Evolutionary conservation across 2,888 invertebrate species (phyloP).

Genomic region (Entomobrya multifasciata): DNA sequence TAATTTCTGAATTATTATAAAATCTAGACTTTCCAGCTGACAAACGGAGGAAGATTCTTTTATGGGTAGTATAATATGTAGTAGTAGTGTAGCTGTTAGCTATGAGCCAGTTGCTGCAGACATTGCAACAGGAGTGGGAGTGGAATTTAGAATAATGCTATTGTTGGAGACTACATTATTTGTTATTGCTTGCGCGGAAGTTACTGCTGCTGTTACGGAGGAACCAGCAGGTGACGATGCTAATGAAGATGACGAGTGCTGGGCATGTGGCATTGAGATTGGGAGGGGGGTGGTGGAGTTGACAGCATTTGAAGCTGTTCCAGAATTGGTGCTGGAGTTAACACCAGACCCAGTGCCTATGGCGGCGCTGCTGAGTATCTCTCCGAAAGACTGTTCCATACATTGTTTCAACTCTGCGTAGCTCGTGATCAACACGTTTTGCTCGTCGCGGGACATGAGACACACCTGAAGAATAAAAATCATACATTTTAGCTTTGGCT

Average conservation of each 20-base stretch:
- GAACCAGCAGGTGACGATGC: background rate
- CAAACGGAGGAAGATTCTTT: background rate
- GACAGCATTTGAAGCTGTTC: background rate
- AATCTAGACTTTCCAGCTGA: background rate
- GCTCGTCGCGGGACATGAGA: conserved; percentile 97
- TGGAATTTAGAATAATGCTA: conserved; percentile 31
- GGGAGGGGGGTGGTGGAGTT: background rate
- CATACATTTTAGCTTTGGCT: too few species aligned
- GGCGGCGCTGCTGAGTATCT: conserved; percentile 84
- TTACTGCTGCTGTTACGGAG: conserved; percentile 18
- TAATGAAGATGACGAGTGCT: background rate
- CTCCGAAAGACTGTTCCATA: conserved; percentile 94
- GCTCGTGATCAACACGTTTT: conserved; percentile 96
- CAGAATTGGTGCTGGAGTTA: too few species aligned
- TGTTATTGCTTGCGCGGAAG: conserved; percentile 47
- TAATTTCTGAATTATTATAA: background rate
- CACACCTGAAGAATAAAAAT: conserved; percentile 86
- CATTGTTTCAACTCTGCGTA: conserved; percentile 97
- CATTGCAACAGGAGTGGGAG: conserved; percentile 15
- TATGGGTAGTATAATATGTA: background rate
- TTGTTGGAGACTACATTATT: conserved; percentile 41
- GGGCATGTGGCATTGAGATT: background rate
- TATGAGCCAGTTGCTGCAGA: conserved; percentile 38
- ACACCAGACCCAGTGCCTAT: too few species aligned
- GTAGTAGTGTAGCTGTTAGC: conserved; percentile 10